Evolutionary conservation across 1,140 invertebrate species (phyloP).

Genomic region (Ganaspis sp.): DNA sequence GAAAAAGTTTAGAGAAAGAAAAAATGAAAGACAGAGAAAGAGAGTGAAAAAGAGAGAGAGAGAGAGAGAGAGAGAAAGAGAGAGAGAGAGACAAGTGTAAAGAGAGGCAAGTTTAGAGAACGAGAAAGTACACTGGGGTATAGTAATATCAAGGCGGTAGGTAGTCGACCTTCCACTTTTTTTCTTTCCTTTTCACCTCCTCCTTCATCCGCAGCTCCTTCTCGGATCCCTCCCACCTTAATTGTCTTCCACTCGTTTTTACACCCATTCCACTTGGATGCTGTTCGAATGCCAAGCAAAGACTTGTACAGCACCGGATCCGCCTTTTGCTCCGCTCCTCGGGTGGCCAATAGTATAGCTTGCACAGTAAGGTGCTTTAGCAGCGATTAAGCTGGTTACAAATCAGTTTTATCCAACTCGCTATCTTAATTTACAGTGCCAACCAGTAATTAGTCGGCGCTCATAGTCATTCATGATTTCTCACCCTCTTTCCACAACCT

Average conservation of each 20-base stretch:
- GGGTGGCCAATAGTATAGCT: constrained; percentile 46
- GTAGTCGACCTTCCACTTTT: constrained; percentile 64
- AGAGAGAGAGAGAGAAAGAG: constrained; percentile 25
- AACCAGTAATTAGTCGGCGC: constrained; percentile 1
- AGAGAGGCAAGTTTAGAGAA: too few relatives aligned
- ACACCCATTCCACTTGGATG: constrained; percentile 65
- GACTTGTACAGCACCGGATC: constrained; percentile 29
- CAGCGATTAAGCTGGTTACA: constrained; percentile 18
- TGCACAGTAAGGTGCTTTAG: neutral
- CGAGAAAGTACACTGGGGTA: constrained; percentile 38
- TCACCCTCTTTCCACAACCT: neutral
- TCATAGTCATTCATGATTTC: neutral
- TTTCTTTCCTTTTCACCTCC: constrained; percentile 29
- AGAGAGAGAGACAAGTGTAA: neutral
- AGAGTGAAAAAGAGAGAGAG: too few relatives aligned
- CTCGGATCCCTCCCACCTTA: constrained; percentile 51
- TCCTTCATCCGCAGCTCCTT: constrained; percentile 32
- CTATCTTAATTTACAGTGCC: constrained; percentile 14
- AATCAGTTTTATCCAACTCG: constrained; percentile 17
- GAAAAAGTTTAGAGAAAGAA: too few relatives aligned
- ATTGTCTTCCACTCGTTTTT: constrained; percentile 68
- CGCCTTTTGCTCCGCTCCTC: constrained; percentile 48
- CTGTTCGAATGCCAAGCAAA: constrained; percentile 56
- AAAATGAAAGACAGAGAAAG: too few relatives aligned
- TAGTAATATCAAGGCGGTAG: constrained; percentile 57